Percentiles rank a stretch among this genome's conserved stretches.
These are phyloP conservation scores for Galendromus occidentalis DNA, from an alignment of 1,140 invertebrate species.

Conservation along the genomic window DNA sequence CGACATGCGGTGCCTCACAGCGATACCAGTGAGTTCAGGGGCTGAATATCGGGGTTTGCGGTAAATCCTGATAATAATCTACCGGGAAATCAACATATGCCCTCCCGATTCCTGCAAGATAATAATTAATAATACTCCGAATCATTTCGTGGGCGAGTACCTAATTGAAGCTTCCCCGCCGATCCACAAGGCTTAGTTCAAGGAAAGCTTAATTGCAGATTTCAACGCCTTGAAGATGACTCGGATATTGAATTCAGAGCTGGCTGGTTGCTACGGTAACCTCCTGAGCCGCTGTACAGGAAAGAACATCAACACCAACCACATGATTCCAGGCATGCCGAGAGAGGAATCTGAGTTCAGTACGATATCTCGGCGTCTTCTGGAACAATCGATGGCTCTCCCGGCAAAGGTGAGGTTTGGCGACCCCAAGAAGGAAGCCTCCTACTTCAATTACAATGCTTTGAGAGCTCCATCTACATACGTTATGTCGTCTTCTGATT, in stretches of 20 bases:
- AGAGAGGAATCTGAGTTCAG: conserved; percentile 38
- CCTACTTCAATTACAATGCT: background rate
- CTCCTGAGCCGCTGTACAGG: conserved; percentile 58
- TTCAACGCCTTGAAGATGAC: conserved; percentile 56
- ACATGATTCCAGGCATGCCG: conserved; percentile 43
- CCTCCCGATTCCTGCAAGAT: no score
- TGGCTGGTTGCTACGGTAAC: conserved; percentile 83
- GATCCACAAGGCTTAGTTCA: background rate
- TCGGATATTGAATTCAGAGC: conserved; percentile 62
- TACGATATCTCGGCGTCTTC: no score
- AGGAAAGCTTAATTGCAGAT: conserved; percentile 43
- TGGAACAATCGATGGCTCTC: background rate
- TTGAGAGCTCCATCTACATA: background rate
- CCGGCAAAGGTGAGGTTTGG: background rate
- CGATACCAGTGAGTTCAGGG: conserved; percentile 58
- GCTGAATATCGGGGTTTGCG: conserved; percentile 15
- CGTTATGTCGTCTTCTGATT: no score
- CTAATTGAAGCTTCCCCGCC: background rate
- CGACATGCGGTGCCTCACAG: conserved; percentile 64
- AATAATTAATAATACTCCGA: conserved; percentile 1
- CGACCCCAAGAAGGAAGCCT: conserved; percentile 9
- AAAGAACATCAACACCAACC: conserved; percentile 49
- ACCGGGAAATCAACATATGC: conserved; percentile 15
- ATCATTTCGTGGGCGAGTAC: background rate
- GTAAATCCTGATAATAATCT: conserved; percentile 15